Evolutionary conservation across 2,888 invertebrate species (phyloP), one percentile per base, ranked within the genome.

Genomic region (Phorcus lineatus): DNA sequence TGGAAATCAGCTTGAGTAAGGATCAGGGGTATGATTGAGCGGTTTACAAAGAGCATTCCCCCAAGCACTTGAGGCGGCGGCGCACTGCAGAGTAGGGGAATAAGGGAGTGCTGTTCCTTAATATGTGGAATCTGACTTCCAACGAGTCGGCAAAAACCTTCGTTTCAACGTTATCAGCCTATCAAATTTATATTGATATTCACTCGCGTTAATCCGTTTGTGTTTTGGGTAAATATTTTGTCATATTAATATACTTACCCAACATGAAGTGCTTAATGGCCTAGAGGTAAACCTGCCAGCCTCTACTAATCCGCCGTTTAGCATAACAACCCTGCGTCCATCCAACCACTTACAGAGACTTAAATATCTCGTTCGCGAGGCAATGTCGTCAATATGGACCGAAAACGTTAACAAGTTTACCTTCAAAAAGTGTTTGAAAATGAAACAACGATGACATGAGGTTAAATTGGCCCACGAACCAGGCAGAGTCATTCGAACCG

Each of bases 251-350:
- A 83, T 83, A 80, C 83, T 83, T 84, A 82, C 79, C 78, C 74
- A 80, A 80, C 66, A 67, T 85, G 78, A 82, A 87, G 85, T 83
- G 81, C 81, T 87, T 87, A 87, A 86, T 87, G 86, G 86, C 75
- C 77, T 80, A 74, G 83, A 80, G 81, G 85, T 81, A 89, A 90
- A 89, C 89, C 87, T 88, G 89, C 86, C 88, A 88, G 80, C 77
- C 79, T 76, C 22, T 19, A 52, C 53, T 74, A 74, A 74, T 74
- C 74, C 74, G 74, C 6, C 47, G 40, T 74, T 40, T 52, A 74
- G 74, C 40, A 74, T 74, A 74, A 74, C 74, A 74, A 74, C 74
- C 52, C 36, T 22, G n/a, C 47, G 52, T 52, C 74, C 22, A 52
- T 24, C n/a, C 24, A 74, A 52, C 52, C 53, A 52, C 74, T 74